Evolutionary conservation across 1,140 invertebrate genomes (phyloP).

Genomic region (Scaptodrosophila lebanonensis): DNA sequence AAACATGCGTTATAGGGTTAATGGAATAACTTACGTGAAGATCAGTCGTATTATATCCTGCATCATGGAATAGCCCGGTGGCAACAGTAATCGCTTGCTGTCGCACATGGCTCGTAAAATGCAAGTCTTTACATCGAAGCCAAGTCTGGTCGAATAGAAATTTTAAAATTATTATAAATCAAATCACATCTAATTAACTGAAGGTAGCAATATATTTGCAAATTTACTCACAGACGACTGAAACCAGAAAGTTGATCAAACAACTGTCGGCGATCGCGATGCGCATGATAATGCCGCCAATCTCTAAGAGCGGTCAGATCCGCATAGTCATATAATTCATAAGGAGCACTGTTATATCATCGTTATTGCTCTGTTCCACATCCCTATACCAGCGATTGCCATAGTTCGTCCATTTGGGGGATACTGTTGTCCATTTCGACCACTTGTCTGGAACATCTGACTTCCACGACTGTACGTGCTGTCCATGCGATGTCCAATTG

Average conservation of each 20-base stretch:
- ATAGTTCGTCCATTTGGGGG: constrained; percentile 36
- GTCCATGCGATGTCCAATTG: constrained; percentile 28
- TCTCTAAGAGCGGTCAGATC: constrained; percentile 29
- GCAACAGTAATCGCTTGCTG: constrained; percentile 55
- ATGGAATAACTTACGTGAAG: constrained; percentile 52
- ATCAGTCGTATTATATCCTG: constrained; percentile 64
- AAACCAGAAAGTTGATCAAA: constrained; percentile 61
- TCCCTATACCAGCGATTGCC: constrained; percentile 32
- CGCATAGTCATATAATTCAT: constrained; percentile 29
- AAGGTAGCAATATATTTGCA: background rate
- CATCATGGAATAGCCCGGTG: constrained; percentile 64
- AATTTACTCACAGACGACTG: constrained; percentile 59
- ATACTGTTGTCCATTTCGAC: constrained; percentile 51
- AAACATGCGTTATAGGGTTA: background rate
- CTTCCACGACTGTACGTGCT: constrained; percentile 35
- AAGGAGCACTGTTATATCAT: constrained; percentile 21
- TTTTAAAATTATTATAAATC: too few relatives aligned
- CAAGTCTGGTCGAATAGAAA: constrained; percentile 30
- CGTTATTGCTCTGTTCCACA: background rate
- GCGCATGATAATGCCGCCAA: constrained; percentile 46
- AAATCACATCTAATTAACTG: background rate
- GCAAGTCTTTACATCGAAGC: constrained; percentile 57
- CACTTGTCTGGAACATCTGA: constrained; percentile 37
- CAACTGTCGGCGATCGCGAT: constrained; percentile 62
- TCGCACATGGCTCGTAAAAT: constrained; percentile 66